Conservation (phyloP, 2,113 vertebrate genomes). For the Romanogobio albipinnatus region DNA sequence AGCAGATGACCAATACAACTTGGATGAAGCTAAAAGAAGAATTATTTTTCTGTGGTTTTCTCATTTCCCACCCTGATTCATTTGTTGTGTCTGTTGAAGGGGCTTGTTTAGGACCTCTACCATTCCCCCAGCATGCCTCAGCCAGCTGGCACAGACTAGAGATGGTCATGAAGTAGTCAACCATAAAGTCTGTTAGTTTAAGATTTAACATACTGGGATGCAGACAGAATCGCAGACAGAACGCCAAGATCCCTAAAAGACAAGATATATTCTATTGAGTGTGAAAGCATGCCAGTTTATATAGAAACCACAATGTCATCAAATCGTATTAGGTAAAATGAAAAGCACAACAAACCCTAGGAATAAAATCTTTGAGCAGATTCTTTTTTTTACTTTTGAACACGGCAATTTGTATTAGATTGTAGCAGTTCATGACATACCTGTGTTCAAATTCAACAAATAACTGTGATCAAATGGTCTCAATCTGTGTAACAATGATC, state of each 20-base stretch:
- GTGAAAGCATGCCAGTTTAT: not conserved
- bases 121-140: not conserved
- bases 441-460: constrained; percentile 13
- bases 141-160: constrained; percentile 45
- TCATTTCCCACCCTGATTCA: not conserved
- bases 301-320: constrained; percentile 7
- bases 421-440: constrained; percentile 14
- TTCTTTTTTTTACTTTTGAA: not conserved
- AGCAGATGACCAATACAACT: not conserved
- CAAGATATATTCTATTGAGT: not conserved
- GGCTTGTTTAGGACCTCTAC: constrained; percentile 8
- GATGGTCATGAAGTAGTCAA: constrained; percentile 46
- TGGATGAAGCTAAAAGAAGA: not conserved
- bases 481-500: not conserved
- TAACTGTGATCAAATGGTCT: constrained; percentile 18
- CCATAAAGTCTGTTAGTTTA: constrained; percentile 52
- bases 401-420: not conserved
- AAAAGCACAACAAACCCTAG: not conserved
- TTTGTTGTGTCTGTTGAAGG: not conserved
- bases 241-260: constrained; percentile 6
- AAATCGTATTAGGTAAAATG: not conserved
- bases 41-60: not conserved
- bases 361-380: not conserved
- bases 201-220: constrained; percentile 42
- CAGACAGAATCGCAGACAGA: constrained; percentile 22